Percentiles rank a stretch among this genome's conserved stretches.
phyloP scores from a whole-genome alignment of 2,888 invertebrate genomes.

The Dicyrtoma fusca region DNA sequence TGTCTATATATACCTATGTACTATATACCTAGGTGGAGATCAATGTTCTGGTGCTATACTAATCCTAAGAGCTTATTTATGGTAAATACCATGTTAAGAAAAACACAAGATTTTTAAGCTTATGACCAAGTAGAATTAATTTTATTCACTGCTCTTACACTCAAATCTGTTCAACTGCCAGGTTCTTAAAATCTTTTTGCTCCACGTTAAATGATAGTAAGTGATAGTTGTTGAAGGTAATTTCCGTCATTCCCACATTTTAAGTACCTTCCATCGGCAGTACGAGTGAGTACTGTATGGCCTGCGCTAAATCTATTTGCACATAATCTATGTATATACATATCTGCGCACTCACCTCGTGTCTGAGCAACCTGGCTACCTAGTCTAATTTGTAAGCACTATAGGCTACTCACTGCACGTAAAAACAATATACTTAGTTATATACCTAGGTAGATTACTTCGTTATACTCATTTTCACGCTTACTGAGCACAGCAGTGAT shows the following conservation, averaged over 20 bases:
- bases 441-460: no score
- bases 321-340: conserved; percentile 1
- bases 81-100: background rate
- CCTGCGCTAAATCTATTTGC: no score
- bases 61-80: no score
- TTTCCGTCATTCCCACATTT: conserved; percentile 13
- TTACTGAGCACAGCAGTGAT: conserved; percentile 2
- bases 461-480: conserved; percentile 22
- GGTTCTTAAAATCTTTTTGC: no score
- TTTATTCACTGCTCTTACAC: background rate
- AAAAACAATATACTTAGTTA: no score
- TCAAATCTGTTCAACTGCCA: no score
- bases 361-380: no score
- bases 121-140: no score
- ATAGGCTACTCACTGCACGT: no score
- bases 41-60: background rate
- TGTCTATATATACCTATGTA: background rate
- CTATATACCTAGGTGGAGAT: no score
- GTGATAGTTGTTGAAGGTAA: conserved; percentile 26
- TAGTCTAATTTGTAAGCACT: no score
- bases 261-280: background rate
- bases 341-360: no score
- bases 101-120: background rate
- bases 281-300: background rate
- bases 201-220: background rate